A percentile compares a stretch with the other conserved stretches of the same genome.
Evolutionary conservation across 1,140 invertebrate species (phyloP).

Genomic region (Drosophila lini): DNA sequence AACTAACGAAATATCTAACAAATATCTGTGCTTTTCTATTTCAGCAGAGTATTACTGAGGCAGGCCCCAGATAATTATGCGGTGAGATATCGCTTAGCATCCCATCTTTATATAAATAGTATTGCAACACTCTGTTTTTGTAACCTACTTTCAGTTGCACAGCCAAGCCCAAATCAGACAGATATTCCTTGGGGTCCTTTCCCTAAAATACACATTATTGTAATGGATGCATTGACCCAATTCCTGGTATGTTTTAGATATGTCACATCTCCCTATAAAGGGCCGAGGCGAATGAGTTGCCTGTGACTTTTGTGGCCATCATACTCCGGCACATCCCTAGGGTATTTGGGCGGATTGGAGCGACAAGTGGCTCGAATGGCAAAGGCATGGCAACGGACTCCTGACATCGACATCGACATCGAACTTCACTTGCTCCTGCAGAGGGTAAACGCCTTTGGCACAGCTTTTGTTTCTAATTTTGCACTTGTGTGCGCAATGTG

Average conservation of each 20-base stretch:
- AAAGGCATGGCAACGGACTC: slow-evolving; percentile 15
- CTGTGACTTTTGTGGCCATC: slow-evolving; percentile 15
- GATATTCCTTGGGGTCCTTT: neutral
- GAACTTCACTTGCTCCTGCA: slow-evolving; percentile 35
- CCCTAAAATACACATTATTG: slow-evolving; percentile 6
- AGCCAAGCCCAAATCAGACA: neutral
- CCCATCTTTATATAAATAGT: neutral
- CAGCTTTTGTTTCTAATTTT: slow-evolving; percentile 80
- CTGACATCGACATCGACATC: slow-evolving; percentile 28
- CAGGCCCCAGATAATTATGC: neutral
- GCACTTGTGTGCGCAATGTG: slow-evolving; percentile 76
- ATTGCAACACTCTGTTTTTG: neutral
- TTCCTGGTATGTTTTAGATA: slow-evolving; percentile 12
- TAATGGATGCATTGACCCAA: slow-evolving; percentile 14
- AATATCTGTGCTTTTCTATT: neutral
- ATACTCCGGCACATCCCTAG: slow-evolving; percentile 2
- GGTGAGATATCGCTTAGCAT: no score
- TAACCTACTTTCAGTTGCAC: neutral
- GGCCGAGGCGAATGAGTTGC: neutral
- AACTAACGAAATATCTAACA: neutral
- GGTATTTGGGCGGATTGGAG: slow-evolving; percentile 9
- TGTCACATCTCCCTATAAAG: slow-evolving; percentile 8
- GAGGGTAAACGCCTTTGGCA: slow-evolving; percentile 63
- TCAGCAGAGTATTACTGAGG: neutral
- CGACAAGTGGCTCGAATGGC: slow-evolving; percentile 39